Conservation (phyloP, 1,140 invertebrate species). For the Euwallacea fornicatus region DNA sequence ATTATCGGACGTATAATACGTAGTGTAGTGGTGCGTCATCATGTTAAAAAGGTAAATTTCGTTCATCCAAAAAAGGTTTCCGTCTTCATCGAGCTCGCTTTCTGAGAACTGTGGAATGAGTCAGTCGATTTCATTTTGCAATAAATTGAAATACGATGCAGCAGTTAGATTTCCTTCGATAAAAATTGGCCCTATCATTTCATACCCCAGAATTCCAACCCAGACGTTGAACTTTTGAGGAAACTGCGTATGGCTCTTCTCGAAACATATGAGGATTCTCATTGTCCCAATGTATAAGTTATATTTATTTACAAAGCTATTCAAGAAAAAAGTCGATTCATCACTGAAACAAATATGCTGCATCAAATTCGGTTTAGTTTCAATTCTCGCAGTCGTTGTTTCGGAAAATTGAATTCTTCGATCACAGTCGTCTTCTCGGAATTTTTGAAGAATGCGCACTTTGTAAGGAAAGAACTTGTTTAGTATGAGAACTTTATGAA, state of each 20-base stretch:
- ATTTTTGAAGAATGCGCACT: background rate
- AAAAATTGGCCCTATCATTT: too few relatives aligned
- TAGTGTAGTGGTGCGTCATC: too few relatives aligned
- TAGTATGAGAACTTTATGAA: background rate
- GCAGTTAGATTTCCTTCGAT: too few relatives aligned
- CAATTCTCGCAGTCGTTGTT: background rate
- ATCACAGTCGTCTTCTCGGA: background rate
- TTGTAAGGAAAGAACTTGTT: background rate
- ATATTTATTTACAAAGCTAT: background rate
- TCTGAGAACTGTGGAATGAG: too few relatives aligned
- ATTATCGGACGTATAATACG: too few relatives aligned
- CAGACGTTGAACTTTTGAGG: background rate
- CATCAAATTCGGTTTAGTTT: conserved; percentile 3
- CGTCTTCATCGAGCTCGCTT: too few relatives aligned
- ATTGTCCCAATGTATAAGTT: background rate
- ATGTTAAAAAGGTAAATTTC: too few relatives aligned
- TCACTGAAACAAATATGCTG: background rate
- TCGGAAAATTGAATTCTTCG: background rate
- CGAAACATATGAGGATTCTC: background rate
- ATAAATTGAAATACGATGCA: too few relatives aligned
- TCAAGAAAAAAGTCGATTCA: background rate
- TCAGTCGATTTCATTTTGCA: too few relatives aligned
- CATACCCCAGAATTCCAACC: background rate
- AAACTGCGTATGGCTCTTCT: background rate
- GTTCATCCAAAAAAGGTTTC: too few relatives aligned